phyloP scores from a whole-genome alignment of 1,140 invertebrate genomes.

The Adoxophyes honmai region DNA sequence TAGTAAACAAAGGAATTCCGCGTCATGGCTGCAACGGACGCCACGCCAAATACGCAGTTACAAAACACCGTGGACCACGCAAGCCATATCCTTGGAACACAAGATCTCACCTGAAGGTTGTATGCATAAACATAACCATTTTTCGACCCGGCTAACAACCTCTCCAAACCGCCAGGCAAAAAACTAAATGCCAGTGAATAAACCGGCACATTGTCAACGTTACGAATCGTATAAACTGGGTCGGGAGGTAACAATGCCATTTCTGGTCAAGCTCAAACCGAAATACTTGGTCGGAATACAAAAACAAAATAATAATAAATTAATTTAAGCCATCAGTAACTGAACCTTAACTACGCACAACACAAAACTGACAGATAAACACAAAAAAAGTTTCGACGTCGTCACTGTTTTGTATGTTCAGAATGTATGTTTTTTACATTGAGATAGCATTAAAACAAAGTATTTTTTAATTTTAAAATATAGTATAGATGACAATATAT shows the following conservation, averaged over 20 bases:
- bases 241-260: constrained; percentile 78
- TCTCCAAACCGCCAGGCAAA: constrained; percentile 76
- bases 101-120: constrained; percentile 81
- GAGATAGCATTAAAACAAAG: too few relatives aligned
- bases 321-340: constrained; percentile 75
- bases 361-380: constrained; percentile 75
- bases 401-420: constrained; percentile 8
- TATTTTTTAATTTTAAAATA: too few relatives aligned
- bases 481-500: background rate
- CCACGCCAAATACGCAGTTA: constrained; percentile 29
- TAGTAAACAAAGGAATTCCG: constrained; percentile 60
- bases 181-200: constrained; percentile 82
- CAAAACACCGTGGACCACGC: constrained; percentile 1
- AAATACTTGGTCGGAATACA: constrained; percentile 59
- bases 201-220: constrained; percentile 81
- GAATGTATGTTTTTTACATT: background rate
- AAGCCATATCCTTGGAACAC: constrained; percentile 47
- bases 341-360: constrained; percentile 74
- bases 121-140: constrained; percentile 84
- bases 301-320: constrained; percentile 70
- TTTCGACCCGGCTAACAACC: constrained; percentile 82
- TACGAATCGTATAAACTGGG: constrained; percentile 81
- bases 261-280: constrained; percentile 68
- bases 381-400: constrained; percentile 37
- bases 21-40: constrained; percentile 23